Percentiles rank a stretch among this genome's conserved stretches.
These are phyloP conservation scores for Brachionus rotundiformis DNA, from an alignment of 1,140 invertebrate species.

Conservation along the genomic window DNA sequence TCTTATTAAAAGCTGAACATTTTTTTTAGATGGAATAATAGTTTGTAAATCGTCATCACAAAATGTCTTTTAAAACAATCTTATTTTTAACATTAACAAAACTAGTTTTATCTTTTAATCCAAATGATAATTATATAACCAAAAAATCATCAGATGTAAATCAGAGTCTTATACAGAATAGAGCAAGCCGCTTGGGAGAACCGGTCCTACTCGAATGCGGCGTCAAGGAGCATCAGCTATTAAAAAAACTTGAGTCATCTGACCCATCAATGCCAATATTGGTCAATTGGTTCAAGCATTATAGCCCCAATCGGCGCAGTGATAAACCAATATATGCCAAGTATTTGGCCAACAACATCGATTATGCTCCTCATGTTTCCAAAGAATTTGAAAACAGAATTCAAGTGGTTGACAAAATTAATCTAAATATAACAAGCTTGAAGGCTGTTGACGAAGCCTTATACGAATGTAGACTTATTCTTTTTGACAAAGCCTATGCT, in stretches of 20 bases:
- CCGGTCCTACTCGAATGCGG: conserved; percentile 36
- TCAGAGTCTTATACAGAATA: neutral
- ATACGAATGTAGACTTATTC: conserved; percentile 37
- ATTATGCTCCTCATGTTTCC: conserved; percentile 48
- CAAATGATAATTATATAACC: neutral
- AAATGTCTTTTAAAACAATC: neutral
- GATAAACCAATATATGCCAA: conserved; percentile 49
- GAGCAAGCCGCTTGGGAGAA: conserved; percentile 31
- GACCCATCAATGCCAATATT: conserved; percentile 35
- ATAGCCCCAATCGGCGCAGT: conserved; percentile 22
- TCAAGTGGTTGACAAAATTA: conserved; percentile 44
- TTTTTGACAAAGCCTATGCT: conserved; percentile 51
- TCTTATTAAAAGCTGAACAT: neutral
- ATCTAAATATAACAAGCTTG: conserved; percentile 34
- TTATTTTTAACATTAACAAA: neutral
- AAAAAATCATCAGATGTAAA: neutral
- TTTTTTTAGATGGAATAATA: neutral
- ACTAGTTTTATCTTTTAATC: neutral
- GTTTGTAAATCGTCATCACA: neutral
- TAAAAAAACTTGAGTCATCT: conserved; percentile 32
- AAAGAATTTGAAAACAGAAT: conserved; percentile 24
- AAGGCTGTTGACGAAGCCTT: conserved; percentile 34
- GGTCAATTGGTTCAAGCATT: conserved; percentile 52
- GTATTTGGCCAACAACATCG: conserved; percentile 49
- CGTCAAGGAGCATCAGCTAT: conserved; percentile 14